Evolutionary conservation across 2,797 vertebrate species (phyloP), one percentile per base, ranked within the genome.

Genomic region (Intellagama lesueurii): DNA sequence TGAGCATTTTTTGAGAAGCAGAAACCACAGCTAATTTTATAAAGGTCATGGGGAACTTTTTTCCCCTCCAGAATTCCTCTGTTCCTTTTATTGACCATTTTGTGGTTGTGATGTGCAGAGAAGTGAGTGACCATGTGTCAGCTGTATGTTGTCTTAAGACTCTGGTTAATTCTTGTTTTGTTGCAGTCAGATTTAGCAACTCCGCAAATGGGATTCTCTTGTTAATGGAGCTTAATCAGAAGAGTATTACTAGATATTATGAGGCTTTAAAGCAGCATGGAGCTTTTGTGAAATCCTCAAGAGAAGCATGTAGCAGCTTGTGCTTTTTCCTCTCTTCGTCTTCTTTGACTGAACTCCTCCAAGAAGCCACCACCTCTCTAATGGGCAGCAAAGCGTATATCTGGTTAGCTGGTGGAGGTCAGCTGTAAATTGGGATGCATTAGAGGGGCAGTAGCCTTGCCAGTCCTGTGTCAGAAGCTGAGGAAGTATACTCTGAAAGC

Each of bases 111-210:
- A 82, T 88, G 91, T 32, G 44, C 35, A 44, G 76, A 72, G 88
- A 84, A 85, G 49, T 47, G 1, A 44, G 79, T 87, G 72, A 19
- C 81, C 76, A 79, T 79, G 44, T n/a, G 69, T 89, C 88, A n/a
- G 88, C 73, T 85, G 49, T 1, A 1, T 79, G 64, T 83, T 28
- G 26, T 88, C 56, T 85, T 90, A 91, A 87, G 86, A 69, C 75
- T 44, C 22, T 83, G 90, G 91, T 91, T 90, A 94, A 91, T 93
- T 90, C 94, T 92, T 91, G 84, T 93, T 91, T 92, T 91, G 82
- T 88, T 88, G 85, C 85, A 90, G 91, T 93, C 88, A 68, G 91
- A 88, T 91, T 94, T 90, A 92, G 90, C 92, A 94, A 89, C 92
- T 81, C 90, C 91, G 60, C 40, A 88, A 92, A 91, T 17, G 32